Conservation (phyloP, 1,140 invertebrate species). For the Scaptodrosophila lebanonensis region DNA sequence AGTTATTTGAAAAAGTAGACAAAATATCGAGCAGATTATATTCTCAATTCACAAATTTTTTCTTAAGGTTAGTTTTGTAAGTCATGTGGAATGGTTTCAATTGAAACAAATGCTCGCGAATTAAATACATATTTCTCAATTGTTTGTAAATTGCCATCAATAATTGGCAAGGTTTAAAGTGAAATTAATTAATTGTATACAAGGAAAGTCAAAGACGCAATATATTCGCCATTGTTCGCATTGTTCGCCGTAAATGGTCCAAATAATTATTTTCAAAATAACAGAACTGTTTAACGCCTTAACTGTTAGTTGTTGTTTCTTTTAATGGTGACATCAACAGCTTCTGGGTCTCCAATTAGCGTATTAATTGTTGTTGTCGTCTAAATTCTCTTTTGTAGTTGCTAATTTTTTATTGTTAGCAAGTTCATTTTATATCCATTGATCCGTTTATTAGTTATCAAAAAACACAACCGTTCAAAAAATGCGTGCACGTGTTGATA, state of each 20-base stretch:
- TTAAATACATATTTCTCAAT: constrained; percentile 68
- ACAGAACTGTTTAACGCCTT: constrained; percentile 5
- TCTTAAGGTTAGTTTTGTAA: constrained; percentile 32
- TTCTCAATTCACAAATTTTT: background rate
- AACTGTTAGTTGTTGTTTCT: constrained; percentile 25
- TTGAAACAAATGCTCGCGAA: constrained; percentile 48
- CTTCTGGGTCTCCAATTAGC: constrained; percentile 46
- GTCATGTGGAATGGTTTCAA: constrained; percentile 48
- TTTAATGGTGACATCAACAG: constrained; percentile 33
- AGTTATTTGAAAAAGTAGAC: constrained; percentile 31
- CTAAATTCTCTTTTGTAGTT: constrained; percentile 10
- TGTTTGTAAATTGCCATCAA: constrained; percentile 72
- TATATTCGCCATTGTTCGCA: constrained; percentile 28
- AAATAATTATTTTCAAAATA: no score
- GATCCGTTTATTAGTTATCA: constrained; percentile 25
- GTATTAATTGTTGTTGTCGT: no score
- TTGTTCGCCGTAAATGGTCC: constrained; percentile 14
- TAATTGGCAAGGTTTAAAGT: constrained; percentile 68
- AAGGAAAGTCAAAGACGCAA: constrained; percentile 65
- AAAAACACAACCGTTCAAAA: no score
- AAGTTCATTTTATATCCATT: constrained; percentile 41
- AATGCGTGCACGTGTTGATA: constrained; percentile 3
- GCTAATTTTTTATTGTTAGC: constrained; percentile 55
- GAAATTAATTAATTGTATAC: constrained; percentile 73
- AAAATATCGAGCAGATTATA: constrained; percentile 15